These are phyloP conservation scores for Drosophila borealis DNA, from an alignment of 2,888 invertebrate genomes.

Conservation along the genomic window DNA sequence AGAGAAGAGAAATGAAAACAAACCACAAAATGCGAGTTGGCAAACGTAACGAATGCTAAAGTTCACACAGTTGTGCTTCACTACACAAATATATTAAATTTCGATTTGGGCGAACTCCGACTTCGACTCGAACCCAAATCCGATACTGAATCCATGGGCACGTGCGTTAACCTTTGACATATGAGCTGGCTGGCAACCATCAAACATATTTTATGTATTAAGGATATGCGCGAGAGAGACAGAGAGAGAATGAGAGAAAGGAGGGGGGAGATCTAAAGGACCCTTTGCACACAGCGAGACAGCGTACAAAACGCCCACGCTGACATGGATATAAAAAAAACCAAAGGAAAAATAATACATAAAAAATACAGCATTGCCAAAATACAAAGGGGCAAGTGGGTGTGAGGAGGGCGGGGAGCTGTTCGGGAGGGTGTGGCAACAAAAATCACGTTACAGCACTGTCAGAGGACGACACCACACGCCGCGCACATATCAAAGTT, in stretches of 20 bases:
- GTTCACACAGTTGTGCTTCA: constrained; percentile 67
- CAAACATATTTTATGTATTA: constrained; percentile 81
- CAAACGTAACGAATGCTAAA: constrained; percentile 41
- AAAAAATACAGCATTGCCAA: constrained; percentile 15
- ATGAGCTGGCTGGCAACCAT: constrained; percentile 72
- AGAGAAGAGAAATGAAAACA: constrained; percentile 34
- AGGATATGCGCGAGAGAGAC: constrained; percentile 55
- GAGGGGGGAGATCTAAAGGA: constrained; percentile 19
- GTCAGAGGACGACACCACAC: constrained; percentile 39
- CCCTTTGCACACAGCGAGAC: constrained; percentile 19
- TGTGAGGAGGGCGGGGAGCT: not conserved
- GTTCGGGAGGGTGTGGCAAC: constrained; percentile 7
- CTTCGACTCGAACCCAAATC: constrained; percentile 35
- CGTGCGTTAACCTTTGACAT: constrained; percentile 82
- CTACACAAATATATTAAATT: constrained; percentile 77
- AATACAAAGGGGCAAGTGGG: not conserved
- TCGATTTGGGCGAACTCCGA: constrained; percentile 60
- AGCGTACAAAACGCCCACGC: constrained; percentile 25
- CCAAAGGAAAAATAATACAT: constrained; percentile 7
- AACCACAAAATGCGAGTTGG: constrained; percentile 42
- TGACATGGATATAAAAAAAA: constrained; percentile 30
- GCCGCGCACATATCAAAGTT: constrained; percentile 43
- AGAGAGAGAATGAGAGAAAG: constrained; percentile 14
- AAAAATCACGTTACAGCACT: constrained; percentile 71
- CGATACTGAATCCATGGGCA: constrained; percentile 66